Conservation (phyloP, 2,888 invertebrate genomes). For the Palloptera scutellata region DNA sequence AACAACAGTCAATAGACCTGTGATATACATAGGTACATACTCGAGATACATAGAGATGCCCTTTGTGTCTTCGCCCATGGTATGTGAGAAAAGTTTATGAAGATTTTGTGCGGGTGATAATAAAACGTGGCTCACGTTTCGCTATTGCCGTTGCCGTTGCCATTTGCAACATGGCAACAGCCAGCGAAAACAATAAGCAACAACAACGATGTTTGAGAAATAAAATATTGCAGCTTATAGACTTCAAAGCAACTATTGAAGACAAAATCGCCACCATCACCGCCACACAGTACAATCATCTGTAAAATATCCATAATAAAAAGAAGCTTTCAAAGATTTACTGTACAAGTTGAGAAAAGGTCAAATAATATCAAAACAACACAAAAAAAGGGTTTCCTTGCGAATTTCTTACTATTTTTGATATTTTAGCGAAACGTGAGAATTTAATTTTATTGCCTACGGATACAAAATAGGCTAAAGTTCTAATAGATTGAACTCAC, state of each 20-base stretch:
- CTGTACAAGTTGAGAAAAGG: not conserved
- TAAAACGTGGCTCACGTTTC: slow-evolving; percentile 34
- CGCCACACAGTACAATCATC: not conserved
- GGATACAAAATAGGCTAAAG: not conserved
- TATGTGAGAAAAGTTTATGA: slow-evolving; percentile 29
- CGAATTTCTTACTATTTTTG: not conserved
- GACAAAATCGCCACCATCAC: too few species aligned
- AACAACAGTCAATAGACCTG: not conserved
- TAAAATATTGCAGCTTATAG: not conserved
- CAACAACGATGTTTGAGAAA: slow-evolving; percentile 1
- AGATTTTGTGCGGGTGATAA: slow-evolving; percentile 42
- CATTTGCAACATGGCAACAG: slow-evolving; percentile 32
- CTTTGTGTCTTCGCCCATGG: slow-evolving; percentile 1
- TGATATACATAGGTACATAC: too few species aligned
- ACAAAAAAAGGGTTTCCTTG: not conserved
- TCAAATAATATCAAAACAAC: not conserved
- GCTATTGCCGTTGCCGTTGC: slow-evolving; percentile 38
- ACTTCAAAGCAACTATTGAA: too few species aligned
- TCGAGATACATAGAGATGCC: slow-evolving; percentile 1
- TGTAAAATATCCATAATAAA: not conserved
- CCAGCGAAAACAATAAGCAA: slow-evolving; percentile 1
- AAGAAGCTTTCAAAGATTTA: not conserved
- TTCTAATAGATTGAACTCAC: not conserved
- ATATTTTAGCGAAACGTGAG: slow-evolving; percentile 23
- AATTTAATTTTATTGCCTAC: slow-evolving; percentile 12